Evolutionary conservation across 2,888 invertebrate species (phyloP), one percentile per base, ranked within the genome.

Genomic region (Octodonta nipae): DNA sequence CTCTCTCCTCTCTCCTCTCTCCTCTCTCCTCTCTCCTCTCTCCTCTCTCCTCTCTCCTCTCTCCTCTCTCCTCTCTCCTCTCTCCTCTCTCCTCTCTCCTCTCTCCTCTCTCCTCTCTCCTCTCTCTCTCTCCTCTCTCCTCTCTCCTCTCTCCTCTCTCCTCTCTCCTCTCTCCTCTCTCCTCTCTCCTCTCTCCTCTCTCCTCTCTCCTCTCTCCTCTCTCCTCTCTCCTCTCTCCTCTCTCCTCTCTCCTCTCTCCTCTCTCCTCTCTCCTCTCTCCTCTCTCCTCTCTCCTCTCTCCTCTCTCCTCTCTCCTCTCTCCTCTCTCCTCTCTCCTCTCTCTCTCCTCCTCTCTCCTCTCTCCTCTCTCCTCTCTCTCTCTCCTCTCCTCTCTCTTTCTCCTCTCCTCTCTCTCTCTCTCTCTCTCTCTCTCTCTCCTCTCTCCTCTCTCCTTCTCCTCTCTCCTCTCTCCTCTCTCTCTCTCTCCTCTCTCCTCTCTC

Each of bases 11-110:
- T n/a, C 25, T 12, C n/a, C 25, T 25, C n/a, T 12, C n/a, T 12
- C 25, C 25, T 12, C 25, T n/a, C 25, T 12, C 10, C 25, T n/a
- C 25, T 12, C 25, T 12, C 25, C 25, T 12, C 25, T 12, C 25
- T 12, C 25, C 25, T 5, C 25, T 5, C 6, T 12, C 25, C 25
- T n/a, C 10, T n/a, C 25, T 12, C 25, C 6, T 12, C 25, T 5
- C 25, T 5, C 25, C 6, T 12, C 25, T 12, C 10, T 12, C 10
- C 6, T 5, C 10, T n/a, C 12, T 12, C 10, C 12, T n/a, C 25
- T 12, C 25, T 12, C 25, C 25, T 25, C 12, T 25, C 12, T 25
- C 12, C 12, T 25, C 10, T n/a, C 10, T n/a, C 10, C 10, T n/a
- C 10, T n/a, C 10, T n/a, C 10, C 10, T n/a, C 10, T n/a, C 10